phyloP scores from a whole-genome alignment of 2,797 vertebrate genomes.

The Coregonus sp. region DNA sequence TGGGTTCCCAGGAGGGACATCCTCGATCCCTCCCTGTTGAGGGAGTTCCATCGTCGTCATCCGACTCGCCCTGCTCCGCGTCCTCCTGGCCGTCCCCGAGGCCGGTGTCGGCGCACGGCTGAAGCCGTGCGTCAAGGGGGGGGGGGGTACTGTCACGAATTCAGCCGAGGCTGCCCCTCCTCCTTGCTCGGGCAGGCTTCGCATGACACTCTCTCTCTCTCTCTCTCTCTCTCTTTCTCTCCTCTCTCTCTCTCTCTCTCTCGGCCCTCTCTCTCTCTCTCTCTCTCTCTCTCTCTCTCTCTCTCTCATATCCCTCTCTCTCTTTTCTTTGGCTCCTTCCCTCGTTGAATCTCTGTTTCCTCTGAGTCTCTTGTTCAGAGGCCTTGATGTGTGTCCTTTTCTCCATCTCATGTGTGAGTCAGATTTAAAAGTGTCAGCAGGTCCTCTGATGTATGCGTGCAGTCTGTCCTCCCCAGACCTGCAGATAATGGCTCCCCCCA shows the following conservation, averaged over 20 bases:
- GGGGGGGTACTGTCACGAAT: no score
- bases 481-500: constrained; percentile 29
- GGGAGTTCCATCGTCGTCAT: no score
- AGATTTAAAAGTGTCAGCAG: constrained; percentile 39
- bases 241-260: background rate
- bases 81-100: no score
- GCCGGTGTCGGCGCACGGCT: no score
- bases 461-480: background rate
- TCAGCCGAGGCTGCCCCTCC: no score
- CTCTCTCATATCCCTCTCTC: no score
- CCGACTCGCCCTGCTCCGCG: no score
- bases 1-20: no score
- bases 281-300: background rate
- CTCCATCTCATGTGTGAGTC: constrained; percentile 30
- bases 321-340: constrained; percentile 8
- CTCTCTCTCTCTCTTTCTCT: background rate
- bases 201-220: no score
- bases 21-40: no score
- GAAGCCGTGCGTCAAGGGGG: no score
- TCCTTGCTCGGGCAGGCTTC: no score
- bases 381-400: background rate
- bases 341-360: background rate
- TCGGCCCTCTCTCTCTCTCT: background rate
- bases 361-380: background rate
- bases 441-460: constrained; percentile 7